These are phyloP conservation scores for Hypotaenidia philippensis DNA, from an alignment of 2,797 vertebrate genomes.

Conservation along the genomic window DNA sequence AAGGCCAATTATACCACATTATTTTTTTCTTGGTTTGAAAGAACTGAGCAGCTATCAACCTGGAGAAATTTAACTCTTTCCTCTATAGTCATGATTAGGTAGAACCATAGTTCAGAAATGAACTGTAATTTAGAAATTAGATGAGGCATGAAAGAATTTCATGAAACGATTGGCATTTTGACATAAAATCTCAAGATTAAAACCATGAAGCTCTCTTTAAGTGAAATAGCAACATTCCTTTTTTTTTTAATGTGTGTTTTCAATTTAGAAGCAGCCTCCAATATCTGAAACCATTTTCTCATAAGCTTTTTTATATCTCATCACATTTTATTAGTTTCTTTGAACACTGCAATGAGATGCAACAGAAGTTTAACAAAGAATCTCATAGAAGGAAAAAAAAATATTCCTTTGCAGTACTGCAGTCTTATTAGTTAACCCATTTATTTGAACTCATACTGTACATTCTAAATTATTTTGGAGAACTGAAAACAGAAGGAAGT, in stretches of 20 bases:
- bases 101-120: background rate
- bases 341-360: background rate
- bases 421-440: slow-evolving; percentile 4
- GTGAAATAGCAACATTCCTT: slow-evolving; percentile 3
- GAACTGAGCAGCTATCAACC: background rate
- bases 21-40: background rate
- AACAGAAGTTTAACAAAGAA: slow-evolving; percentile 14
- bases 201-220: slow-evolving; percentile 1
- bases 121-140: background rate
- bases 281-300: slow-evolving; percentile 57
- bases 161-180: background rate
- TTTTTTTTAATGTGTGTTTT: background rate
- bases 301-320: slow-evolving; percentile 4
- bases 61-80: background rate
- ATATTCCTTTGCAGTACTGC: background rate
- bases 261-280: background rate
- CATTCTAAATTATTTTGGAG: slow-evolving; percentile 1
- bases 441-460: background rate
- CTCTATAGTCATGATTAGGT: background rate
- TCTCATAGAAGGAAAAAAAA: background rate
- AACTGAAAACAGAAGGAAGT: background rate
- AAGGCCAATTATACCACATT: background rate
- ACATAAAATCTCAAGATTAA: background rate
- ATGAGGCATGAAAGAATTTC: background rate
- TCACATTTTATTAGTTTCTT: background rate